A percentile compares a stretch with the other conserved stretches of the same genome.
Conservation (phyloP, 2,888 invertebrate species). For the Hyppa rectilinea region DNA sequence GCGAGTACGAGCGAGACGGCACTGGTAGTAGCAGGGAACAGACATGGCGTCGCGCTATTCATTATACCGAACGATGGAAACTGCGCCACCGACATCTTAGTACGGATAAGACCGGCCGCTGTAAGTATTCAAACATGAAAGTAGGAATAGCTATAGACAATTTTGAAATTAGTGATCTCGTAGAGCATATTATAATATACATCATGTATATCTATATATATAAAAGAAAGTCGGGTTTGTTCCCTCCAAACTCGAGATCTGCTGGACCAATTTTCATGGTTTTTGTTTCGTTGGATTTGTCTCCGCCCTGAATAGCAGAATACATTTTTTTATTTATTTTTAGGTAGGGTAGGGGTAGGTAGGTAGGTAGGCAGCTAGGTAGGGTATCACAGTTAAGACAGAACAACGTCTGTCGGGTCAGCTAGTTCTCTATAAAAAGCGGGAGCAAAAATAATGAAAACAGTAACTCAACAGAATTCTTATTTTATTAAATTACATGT, state of each 20-base stretch:
- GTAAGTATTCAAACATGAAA: constrained; percentile 17
- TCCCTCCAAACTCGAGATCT: no score
- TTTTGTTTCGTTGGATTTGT: no score
- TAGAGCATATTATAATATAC: not conserved
- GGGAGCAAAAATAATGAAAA: not conserved
- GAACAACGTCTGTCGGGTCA: no score
- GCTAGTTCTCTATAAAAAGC: not conserved
- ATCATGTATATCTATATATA: not conserved
- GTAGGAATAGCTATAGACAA: not conserved
- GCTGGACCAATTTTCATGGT: no score
- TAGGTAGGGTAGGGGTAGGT: no score
- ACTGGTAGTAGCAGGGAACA: constrained; percentile 70
- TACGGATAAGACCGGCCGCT: constrained; percentile 23
- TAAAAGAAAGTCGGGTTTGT: no score
- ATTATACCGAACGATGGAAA: constrained; percentile 75
- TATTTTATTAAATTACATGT: no score
- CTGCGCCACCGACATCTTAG: constrained; percentile 56
- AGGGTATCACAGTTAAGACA: no score
- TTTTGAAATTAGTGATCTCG: no score
- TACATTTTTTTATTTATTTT: no score
- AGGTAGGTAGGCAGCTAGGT: no score
- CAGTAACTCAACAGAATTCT: not conserved
- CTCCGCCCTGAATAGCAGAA: no score
- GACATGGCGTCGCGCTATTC: constrained; percentile 84
- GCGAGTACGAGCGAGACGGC: constrained; percentile 47